Evolutionary conservation across 2,888 invertebrate species (phyloP), one percentile per base, ranked within the genome.

Genomic region (Oxycera nigricornis): DNA sequence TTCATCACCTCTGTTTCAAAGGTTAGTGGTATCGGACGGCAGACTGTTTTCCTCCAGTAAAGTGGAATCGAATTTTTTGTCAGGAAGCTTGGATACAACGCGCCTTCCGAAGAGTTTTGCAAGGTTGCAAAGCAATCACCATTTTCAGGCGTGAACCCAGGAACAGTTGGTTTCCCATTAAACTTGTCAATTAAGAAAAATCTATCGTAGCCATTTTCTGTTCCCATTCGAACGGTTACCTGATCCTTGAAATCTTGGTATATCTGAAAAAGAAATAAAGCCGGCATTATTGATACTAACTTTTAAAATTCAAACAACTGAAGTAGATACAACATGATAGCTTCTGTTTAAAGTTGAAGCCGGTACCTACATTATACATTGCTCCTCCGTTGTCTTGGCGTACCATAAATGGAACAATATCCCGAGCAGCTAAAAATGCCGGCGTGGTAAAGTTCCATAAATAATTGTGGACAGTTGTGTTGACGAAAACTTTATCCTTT

Each of bases 361-460:
- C 17, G 14, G 24, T 73, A 83, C 87, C 86, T 82, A 91, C 92
- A 80, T 87, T 87, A 50, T 87, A 83, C 67, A 92, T 81, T 80
- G 91, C 87, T 0, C 91, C 92, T 83, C 90, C 87, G 79, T 91
- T 91, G 31, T 87, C 87, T 0, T 88, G 88, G 0, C 91, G 91
- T 0, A 91, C 89, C 73, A 91, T 78, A 1, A 86, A 86, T 0
- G 91, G 91, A 0, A 86, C 87, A 1, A 90, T 74, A 7, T 81
- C 86, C 76, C 87, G 86, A 0, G 89, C 89, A 0, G 88, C 83
- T 4, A 87, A 86, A 77, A 92, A 79, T 1, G 92, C 85, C 0
- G 90, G 89, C 77, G 92, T 91, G 0, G 87, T 86, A 78, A 88
- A 88, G 77, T 92, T 90, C 90, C 91, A 92, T 7, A 92, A 80